Base-by-base conservation (phyloP, 2,113 vertebrate species). In the Ammodytes marinus region DNA sequence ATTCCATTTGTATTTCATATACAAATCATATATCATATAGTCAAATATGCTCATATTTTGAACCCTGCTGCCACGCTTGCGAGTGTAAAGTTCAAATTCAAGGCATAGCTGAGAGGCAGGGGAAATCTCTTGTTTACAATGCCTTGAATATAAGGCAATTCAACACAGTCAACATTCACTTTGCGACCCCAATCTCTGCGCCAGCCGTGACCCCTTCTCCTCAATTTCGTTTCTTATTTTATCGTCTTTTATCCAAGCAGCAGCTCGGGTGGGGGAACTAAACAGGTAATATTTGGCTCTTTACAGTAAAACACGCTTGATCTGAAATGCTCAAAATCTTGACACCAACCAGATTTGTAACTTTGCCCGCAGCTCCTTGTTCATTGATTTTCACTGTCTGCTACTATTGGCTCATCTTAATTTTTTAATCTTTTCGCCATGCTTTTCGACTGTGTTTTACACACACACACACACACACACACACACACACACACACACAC, bases 151-250 rank as follows among this genome's bases (percentile, higher is more conserved):
- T 46, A 55, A 69, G 43, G 54, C 19, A 8, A 72, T 39, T 2
- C 9, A 66, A 53, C 46, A 39, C 42, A 54, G 60, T 66, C 80
- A 55, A 2, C 50, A 69, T 55, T 82, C 79, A 76, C 63, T 88
- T 67, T 81, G 52, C 42, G 66, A 64, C 70, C 42, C 42, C 60
- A 89, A 82, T 81, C 67, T 83, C 43, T 40, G n/a, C 0, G 35
- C 49, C 63, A 53, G 80, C 75, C 50, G 6, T 76, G 80, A 83
- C 82, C 80, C 82, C 55, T 4, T 42, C 74, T 53, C 3, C 37
- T 59, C 74, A 66, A 42, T 88, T 70, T 39, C 2, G 8, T 66
- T 64, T 71, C 10, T 73, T 74, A 77, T 89, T 86, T 83, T 77
- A 74, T 67, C 71, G 52, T 50, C 46, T 10, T 54, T 69, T 12